Conservation (phyloP, 2,888 invertebrate species). For the Cantharis rustica region DNA sequence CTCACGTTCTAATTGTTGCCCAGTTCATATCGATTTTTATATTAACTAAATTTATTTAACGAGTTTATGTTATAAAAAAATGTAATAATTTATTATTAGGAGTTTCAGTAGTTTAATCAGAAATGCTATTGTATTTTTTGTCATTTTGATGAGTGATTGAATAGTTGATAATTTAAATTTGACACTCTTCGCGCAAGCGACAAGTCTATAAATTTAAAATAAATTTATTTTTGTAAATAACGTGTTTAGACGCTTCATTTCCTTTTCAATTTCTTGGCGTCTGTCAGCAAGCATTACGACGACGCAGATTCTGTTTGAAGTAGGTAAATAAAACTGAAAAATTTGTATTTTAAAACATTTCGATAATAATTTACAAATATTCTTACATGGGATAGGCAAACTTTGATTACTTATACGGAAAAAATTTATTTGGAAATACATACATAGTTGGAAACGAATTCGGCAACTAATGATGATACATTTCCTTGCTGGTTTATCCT, state of each 20-base stretch:
- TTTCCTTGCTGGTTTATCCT: slow-evolving; percentile 2
- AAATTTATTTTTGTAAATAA: slow-evolving; percentile 5
- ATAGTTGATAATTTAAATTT: slow-evolving; percentile 1
- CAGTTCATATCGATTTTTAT: no score
- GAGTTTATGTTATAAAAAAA: not conserved
- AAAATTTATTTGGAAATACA: not conserved
- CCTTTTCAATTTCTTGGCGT: slow-evolving; percentile 11
- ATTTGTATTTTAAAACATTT: not conserved
- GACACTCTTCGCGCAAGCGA: not conserved
- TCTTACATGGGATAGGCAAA: not conserved
- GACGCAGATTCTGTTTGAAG: not conserved
- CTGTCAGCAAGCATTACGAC: not conserved
- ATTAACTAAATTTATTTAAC: no score
- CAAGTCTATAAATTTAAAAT: slow-evolving; percentile 4
- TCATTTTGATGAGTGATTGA: not conserved
- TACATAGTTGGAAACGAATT: not conserved
- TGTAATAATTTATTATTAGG: not conserved
- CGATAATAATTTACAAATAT: not conserved
- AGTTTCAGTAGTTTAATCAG: not conserved
- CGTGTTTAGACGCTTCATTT: slow-evolving; percentile 5
- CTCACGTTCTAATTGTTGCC: no score
- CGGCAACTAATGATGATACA: not conserved
- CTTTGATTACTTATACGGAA: not conserved
- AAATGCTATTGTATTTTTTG: not conserved
- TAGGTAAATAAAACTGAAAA: not conserved